These are phyloP conservation scores for Choloepus didactylus DNA, from an alignment of 2,797 vertebrate species.

Conservation along the genomic window DNA sequence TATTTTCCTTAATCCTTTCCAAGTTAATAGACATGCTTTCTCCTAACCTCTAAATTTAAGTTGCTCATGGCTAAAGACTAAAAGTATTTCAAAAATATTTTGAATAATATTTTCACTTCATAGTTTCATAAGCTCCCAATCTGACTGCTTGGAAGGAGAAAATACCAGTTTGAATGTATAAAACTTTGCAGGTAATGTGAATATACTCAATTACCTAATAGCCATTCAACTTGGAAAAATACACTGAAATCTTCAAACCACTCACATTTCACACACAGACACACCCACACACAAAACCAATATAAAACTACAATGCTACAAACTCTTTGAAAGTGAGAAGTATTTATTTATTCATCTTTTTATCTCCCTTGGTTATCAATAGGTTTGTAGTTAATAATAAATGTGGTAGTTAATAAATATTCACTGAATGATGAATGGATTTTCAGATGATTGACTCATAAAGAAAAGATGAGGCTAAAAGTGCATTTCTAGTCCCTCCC, in stretches of 20 bases:
- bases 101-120: background rate
- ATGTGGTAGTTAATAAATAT: background rate
- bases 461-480: background rate
- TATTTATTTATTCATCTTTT: background rate
- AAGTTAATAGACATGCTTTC: background rate
- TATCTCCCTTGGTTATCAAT: background rate
- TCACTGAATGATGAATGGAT: background rate
- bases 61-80: background rate
- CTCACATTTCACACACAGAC: background rate
- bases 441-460: background rate
- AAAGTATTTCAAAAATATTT: background rate
- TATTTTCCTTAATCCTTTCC: background rate
- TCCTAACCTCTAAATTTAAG: background rate
- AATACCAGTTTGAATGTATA: background rate
- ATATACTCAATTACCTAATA: background rate
- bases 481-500: background rate
- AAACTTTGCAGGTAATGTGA: background rate
- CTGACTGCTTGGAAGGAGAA: background rate
- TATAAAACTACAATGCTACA: background rate
- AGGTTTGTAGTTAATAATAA: background rate
- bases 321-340: background rate
- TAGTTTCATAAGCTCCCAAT: background rate
- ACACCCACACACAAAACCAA: background rate
- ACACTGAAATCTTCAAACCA: background rate
- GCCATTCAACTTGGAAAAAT: background rate